These are phyloP conservation scores for Syngnathus acus DNA, from an alignment of 2,797 vertebrate genomes.

Conservation along the genomic window DNA sequence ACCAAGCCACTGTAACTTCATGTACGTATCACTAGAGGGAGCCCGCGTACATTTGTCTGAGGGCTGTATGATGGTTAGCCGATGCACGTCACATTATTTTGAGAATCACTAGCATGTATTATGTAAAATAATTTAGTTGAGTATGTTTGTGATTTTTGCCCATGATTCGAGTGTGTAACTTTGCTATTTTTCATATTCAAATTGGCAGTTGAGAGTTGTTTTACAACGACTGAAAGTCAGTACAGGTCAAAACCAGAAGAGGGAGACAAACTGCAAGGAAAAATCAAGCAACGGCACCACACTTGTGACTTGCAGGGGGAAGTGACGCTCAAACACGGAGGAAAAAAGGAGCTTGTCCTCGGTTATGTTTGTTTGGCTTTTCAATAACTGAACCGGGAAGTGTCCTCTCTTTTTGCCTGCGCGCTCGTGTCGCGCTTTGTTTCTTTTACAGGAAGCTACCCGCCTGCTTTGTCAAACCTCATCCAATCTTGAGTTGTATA, in stretches of 20 bases:
- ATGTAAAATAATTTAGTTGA: too few relatives aligned
- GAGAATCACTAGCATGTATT: too few relatives aligned
- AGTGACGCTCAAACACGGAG: not conserved
- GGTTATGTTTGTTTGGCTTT: not conserved
- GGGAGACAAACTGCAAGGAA: not conserved
- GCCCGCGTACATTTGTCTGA: too few relatives aligned
- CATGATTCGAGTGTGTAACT: not conserved
- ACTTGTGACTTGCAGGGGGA: not conserved
- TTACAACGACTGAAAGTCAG: not conserved
- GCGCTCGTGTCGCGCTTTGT: not conserved
- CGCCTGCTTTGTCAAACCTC: not conserved
- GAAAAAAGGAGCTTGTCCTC: not conserved
- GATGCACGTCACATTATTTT: too few relatives aligned
- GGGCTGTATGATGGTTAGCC: not conserved
- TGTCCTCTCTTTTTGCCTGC: not conserved
- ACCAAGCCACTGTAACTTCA: too few relatives aligned
- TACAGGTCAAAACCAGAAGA: not conserved
- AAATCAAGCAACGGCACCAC: not conserved
- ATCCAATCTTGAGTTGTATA: not conserved
- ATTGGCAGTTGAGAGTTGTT: not conserved
- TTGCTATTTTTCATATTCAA: too few relatives aligned
- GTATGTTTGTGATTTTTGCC: not conserved
- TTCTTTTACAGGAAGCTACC: conserved; percentile 1
- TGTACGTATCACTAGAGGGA: too few relatives aligned
- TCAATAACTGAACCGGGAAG: not conserved